Evolutionary conservation across 2,888 invertebrate species (phyloP).

Genomic region (Sussaba pulchella): DNA sequence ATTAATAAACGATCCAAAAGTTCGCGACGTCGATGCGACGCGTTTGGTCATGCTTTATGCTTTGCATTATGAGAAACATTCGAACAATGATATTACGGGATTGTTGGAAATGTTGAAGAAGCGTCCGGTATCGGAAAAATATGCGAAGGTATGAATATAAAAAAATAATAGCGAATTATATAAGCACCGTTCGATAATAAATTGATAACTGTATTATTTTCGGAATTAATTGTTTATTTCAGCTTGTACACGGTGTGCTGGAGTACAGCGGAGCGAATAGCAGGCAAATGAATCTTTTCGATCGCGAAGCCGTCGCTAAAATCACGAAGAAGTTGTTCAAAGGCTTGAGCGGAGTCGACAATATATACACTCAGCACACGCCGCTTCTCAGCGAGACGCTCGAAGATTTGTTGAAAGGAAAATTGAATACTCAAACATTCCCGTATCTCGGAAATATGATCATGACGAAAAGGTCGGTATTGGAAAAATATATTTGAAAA

Average conservation of each 20-base stretch:
- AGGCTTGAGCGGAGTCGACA: slow-evolving; percentile 98
- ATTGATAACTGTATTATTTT: slow-evolving; percentile 17
- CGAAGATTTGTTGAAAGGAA: slow-evolving; percentile 95
- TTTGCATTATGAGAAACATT: slow-evolving; percentile 95
- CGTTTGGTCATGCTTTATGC: slow-evolving; percentile 97
- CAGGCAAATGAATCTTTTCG: slow-evolving; percentile 93
- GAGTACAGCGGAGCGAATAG: slow-evolving; percentile 95
- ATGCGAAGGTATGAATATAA: slow-evolving; percentile 82
- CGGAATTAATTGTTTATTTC: slow-evolving; percentile 55
- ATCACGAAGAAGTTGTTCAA: slow-evolving; percentile 96
- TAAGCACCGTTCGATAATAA: neutral
- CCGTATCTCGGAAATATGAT: slow-evolving; percentile 90
- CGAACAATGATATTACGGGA: slow-evolving; percentile 92
- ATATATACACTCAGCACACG: slow-evolving; percentile 99
- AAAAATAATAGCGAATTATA: neutral
- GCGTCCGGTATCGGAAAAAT: slow-evolving; percentile 89
- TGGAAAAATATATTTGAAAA: too few relatives aligned
- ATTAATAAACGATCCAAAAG: slow-evolving; percentile 90
- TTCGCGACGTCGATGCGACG: slow-evolving; percentile 92
- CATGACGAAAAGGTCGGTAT: slow-evolving; percentile 85
- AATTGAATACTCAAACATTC: slow-evolving; percentile 93
- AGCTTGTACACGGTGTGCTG: slow-evolving; percentile 88
- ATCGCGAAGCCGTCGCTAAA: slow-evolving; percentile 93
- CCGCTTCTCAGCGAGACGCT: slow-evolving; percentile 95
- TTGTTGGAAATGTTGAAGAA: slow-evolving; percentile 91